Conservation (phyloP, 2,113 vertebrate genomes). For the Chinchilla lanigera region DNA sequence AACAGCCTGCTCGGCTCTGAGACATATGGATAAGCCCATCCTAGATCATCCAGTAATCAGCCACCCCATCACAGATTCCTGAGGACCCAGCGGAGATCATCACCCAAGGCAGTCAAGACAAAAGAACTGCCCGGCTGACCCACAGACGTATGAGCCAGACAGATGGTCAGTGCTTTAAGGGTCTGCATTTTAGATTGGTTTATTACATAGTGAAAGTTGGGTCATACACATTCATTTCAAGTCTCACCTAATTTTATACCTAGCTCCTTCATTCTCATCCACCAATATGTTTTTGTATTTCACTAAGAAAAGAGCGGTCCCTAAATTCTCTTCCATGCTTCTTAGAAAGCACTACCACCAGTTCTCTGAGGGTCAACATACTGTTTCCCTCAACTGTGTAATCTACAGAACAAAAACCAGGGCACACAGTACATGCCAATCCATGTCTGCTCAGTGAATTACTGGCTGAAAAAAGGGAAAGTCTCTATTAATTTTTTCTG, state of each 20-base stretch:
- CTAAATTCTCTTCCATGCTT: neutral
- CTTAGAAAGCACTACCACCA: neutral
- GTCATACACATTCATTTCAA: neutral
- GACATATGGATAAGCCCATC: neutral
- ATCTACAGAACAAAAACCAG: neutral
- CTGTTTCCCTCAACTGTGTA: neutral
- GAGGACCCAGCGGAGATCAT: neutral
- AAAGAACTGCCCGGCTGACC: neutral
- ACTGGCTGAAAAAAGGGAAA: neutral
- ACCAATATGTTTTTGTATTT: neutral
- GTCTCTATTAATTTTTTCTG: neutral
- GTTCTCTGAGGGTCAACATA: neutral
- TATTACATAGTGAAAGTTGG: conserved; percentile 22
- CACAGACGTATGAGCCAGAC: neutral
- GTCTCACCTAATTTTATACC: neutral
- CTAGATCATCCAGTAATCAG: neutral
- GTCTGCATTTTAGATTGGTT: neutral
- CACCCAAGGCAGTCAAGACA: neutral
- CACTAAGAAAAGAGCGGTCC: conserved; percentile 7
- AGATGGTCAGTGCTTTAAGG: neutral
- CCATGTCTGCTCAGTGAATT: neutral
- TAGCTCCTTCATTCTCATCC: neutral
- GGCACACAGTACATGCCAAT: neutral
- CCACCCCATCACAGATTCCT: neutral
- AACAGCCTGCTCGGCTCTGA: neutral